phyloP scores from a whole-genome alignment of 2,113 vertebrate species.

The Lynx canadensis region DNA sequence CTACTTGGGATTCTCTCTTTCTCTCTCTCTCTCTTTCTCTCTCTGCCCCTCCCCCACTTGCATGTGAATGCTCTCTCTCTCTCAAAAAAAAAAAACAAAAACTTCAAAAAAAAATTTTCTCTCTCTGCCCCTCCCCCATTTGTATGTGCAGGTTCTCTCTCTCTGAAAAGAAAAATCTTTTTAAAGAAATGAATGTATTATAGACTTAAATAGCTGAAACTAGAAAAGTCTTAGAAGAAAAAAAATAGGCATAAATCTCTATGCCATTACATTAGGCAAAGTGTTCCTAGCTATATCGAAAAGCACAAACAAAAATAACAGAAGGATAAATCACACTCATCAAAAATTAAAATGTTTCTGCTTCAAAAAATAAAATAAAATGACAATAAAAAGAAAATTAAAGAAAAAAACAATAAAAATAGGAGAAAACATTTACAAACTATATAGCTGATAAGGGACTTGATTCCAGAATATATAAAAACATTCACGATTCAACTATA shows the following conservation, averaged over 20 bases:
- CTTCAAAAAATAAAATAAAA: background rate
- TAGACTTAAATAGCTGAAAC: background rate
- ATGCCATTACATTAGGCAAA: background rate
- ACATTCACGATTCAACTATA: background rate
- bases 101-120: too few relatives aligned
- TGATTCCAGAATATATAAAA: background rate
- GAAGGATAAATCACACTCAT: background rate
- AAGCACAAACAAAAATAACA: background rate
- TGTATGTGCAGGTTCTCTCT: too few relatives aligned
- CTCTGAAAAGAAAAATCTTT: too few relatives aligned
- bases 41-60: too few relatives aligned
- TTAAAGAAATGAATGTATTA: background rate
- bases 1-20: too few relatives aligned
- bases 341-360: background rate
- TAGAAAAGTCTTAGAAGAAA: background rate
- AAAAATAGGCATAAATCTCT: background rate
- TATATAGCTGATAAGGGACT: background rate
- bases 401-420: background rate
- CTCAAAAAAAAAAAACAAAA: too few relatives aligned
- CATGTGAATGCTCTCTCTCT: too few relatives aligned
- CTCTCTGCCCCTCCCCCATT: too few relatives aligned
- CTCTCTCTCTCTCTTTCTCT: too few relatives aligned
- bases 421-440: background rate
- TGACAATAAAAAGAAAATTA: background rate
- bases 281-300: background rate